Evolutionary conservation across 2,113 vertebrate genomes (phyloP), one percentile per base, ranked within the genome.

Genomic region (Notothenia coriiceps): DNA sequence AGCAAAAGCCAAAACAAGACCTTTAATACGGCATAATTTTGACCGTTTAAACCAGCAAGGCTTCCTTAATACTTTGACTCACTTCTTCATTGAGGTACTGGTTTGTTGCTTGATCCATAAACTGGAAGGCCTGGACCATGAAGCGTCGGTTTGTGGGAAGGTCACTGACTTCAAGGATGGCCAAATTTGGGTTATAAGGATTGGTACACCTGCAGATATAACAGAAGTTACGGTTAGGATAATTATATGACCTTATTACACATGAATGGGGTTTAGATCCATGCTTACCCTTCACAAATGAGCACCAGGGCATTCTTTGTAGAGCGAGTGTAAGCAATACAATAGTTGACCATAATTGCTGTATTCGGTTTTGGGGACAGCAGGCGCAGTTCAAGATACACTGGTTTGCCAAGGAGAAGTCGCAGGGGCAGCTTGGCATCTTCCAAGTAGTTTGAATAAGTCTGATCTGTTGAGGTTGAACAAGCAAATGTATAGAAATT

Each of bases 61-160:
- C 8, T 25, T 20, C 51, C 59, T 44, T 10, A 35, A 74, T 14
- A 17, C 6, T 33, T 17, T 5, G 0, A 77, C 92, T 89, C 40
- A 95, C 95, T 56, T 95, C 93, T 85, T 95, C 94, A 71, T 95
- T 35, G 0, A 95, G 84, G 64, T 94, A 94, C 54, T 73, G 59
- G 29, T 91, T 91, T 10, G 85, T 92, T 2, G 15, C 71, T 46
- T 77, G 77, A 59, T 92, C 86, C 92, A 95, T 93, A 57, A 94
- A 96, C 83, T 94, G 92, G 69, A 95, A 95, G 5, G 90, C 89
- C 0, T 49, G 70, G 6, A 94, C 87, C 52, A 62, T 8, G 12
- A 95, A 94, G 6, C 91, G 92, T 35, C 51, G 85, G 49, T 82
- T 87, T 46, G 60, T 55, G 0, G 76, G 73, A 56, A 81, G 35